phyloP scores from a whole-genome alignment of 2,113 vertebrate genomes.

The Leptocoma aspasia region DNA sequence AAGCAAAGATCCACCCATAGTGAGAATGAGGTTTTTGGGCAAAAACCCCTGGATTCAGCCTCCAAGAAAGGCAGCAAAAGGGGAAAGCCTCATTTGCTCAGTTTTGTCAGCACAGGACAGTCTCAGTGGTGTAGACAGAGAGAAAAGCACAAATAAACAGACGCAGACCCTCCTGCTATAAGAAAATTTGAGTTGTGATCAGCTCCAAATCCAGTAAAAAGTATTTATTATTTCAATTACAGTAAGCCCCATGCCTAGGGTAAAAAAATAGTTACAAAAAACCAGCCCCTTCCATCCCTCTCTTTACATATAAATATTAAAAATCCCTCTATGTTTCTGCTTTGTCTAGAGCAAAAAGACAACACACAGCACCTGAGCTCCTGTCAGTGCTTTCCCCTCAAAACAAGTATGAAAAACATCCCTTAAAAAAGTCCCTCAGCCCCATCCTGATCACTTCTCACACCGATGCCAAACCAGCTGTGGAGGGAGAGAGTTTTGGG shows the following conservation, averaged over 20 bases:
- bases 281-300: background rate
- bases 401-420: background rate
- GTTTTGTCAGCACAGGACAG: background rate
- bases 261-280: conserved; percentile 66
- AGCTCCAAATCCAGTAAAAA: conserved; percentile 38
- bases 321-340: background rate
- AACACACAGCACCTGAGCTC: background rate
- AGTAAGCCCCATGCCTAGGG: background rate
- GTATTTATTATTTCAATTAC: conserved; percentile 73
- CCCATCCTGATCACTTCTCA: background rate
- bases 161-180: background rate
- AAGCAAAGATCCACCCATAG: background rate
- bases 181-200: background rate
- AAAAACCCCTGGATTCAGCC: background rate
- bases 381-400: background rate
- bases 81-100: background rate
- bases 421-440: background rate
- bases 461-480: fast-evolving
- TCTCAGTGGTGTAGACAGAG: fast-evolving
- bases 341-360: background rate
- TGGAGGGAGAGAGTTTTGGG: background rate
- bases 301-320: conserved; percentile 46
- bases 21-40: background rate
- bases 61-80: fast-evolving
- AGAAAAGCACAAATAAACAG: background rate